Evolutionary conservation across 2,113 vertebrate genomes (phyloP).

Genomic region (Neodontobutis hainanensis): DNA sequence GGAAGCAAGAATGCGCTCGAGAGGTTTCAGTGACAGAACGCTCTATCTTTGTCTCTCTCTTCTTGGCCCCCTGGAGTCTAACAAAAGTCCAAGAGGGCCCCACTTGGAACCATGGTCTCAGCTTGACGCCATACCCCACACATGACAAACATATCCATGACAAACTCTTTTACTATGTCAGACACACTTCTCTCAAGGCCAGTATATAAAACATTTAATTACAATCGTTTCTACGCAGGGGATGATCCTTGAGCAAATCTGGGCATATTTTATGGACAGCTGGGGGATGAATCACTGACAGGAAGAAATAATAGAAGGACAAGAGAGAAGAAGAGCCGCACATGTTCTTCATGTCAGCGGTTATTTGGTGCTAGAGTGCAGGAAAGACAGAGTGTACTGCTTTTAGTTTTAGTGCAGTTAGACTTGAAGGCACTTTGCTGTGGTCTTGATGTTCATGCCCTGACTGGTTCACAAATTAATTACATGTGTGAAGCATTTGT

Average conservation of each 20-base stretch:
- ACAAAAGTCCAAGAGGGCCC: constrained; percentile 51
- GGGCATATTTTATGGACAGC: constrained; percentile 64
- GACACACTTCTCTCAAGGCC: constrained; percentile 42
- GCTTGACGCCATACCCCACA: constrained; percentile 33
- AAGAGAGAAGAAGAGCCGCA: constrained; percentile 15
- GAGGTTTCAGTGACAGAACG: constrained; percentile 45
- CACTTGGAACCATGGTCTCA: constrained; percentile 32
- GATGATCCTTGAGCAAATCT: constrained; percentile 53
- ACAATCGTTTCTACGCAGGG: constrained; percentile 45
- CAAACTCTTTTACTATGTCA: constrained; percentile 14
- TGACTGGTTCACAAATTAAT: constrained; percentile 33
- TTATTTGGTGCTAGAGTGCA: constrained; percentile 25
- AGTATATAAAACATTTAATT: constrained; percentile 68
- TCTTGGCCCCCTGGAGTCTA: constrained; percentile 55
- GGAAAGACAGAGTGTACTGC: constrained; percentile 34
- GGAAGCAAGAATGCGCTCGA: constrained; percentile 19
- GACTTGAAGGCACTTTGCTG: constrained; percentile 32
- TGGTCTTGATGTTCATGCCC: constrained; percentile 30
- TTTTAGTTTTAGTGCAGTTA: constrained; percentile 29
- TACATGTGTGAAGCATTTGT: constrained; percentile 59
- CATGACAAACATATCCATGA: constrained; percentile 15
- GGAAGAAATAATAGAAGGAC: constrained; percentile 26
- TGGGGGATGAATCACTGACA: constrained; percentile 66
- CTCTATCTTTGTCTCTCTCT: constrained; percentile 43
- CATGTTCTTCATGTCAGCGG: constrained; percentile 31